These are phyloP conservation scores for Meriones psammophilus DNA, from an alignment of 2,797 vertebrate species.

Conservation along the genomic window DNA sequence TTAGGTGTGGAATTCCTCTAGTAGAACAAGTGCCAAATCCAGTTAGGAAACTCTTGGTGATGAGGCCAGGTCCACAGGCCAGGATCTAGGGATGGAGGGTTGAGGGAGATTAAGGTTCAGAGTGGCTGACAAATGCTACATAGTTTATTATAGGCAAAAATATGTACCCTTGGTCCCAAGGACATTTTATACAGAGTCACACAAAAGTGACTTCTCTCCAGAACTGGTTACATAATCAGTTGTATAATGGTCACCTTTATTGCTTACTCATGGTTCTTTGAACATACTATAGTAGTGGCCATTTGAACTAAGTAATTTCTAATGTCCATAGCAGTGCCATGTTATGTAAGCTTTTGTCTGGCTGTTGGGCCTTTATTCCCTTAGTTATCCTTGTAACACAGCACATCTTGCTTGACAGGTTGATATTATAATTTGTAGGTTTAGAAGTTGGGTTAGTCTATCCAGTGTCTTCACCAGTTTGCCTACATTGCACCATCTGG, in stretches of 20 bases:
- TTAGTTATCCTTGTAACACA: neutral
- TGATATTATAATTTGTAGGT: neutral
- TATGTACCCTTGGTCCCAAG: neutral
- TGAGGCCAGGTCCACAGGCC: neutral
- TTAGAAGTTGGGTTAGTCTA: neutral
- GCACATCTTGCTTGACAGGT: neutral
- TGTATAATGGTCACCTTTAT: neutral
- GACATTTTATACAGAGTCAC: neutral
- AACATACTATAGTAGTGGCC: neutral
- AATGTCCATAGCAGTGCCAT: neutral
- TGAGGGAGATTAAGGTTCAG: too few species aligned
- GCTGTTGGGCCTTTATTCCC: neutral
- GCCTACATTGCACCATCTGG: neutral
- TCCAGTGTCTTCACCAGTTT: neutral
- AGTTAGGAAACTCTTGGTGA: neutral
- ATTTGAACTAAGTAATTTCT: neutral
- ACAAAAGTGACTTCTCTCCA: neutral
- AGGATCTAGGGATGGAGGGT: neutral
- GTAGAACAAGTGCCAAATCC: neutral
- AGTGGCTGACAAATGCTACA: neutral
- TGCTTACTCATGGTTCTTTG: neutral
- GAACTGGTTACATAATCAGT: neutral
- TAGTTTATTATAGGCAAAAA: neutral
- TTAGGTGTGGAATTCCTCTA: neutral
- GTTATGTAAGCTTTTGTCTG: neutral